Evolutionary conservation across 2,888 invertebrate genomes (phyloP), one percentile per base, ranked within the genome.

Genomic region (Marronus borbonicus): DNA sequence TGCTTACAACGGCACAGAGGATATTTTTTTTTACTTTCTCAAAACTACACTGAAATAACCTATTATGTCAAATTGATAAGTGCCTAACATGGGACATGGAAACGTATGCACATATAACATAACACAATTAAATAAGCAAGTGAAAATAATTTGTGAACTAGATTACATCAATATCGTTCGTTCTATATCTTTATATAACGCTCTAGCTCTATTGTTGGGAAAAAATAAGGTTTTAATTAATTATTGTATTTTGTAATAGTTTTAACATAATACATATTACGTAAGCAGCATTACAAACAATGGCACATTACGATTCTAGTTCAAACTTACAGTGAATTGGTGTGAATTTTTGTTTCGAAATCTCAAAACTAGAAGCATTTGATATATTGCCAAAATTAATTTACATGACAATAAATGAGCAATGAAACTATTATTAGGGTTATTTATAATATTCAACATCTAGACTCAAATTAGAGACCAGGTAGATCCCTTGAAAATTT

Each of bases 141-240:
- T 24, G 60, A 60, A 60, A 60, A 60, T 60, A 28, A 60, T 60
- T 60, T 60, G 28, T 28, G 60, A 60, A 60, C 52, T 39, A 7
- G 52, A 72, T 72, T 72, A 31, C 72, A n/a, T 8, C 60, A 72
- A 60, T 55, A 10, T 36, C 12, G 17, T 66, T 50, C 49, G 55
- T 36, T 55, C 58, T 55, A 70, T 55, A 36, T 24, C 20, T 72
- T 72, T 72, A 72, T 60, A 72, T 72, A 60, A 72, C 55, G 49
- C 12, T 44, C 44, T 12, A 44, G 49, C 14, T 39, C 24, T 55
- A 60, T 44, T 55, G 20, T 12, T 72, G 58, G 58, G 68, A 68
- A 68, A 68, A 68, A 36, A 50, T 44, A 68, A 20, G 17, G 12
- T 7, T 20, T 24, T 49, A 68, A 68, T 68, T 68, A 68, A 68